These are phyloP conservation scores for Podiceps cristatus DNA, from an alignment of 2,113 vertebrate genomes.

Conservation along the genomic window DNA sequence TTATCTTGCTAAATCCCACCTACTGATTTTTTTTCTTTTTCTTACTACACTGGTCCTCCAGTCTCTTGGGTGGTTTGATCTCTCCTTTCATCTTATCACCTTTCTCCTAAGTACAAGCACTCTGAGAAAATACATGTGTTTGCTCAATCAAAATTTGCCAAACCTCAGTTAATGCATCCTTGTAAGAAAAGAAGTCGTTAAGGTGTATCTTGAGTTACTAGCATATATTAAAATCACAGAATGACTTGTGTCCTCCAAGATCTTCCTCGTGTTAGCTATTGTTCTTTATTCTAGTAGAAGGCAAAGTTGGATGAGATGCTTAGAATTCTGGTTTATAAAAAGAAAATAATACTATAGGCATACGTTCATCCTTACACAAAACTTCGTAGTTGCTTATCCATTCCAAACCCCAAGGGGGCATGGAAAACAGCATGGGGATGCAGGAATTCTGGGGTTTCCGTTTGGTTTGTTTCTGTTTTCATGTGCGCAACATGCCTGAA, in stretches of 20 bases:
- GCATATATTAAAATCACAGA: not conserved
- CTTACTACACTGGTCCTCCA: not conserved
- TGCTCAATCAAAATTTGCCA: not conserved
- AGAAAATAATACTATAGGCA: not conserved
- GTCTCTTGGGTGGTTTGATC: not conserved
- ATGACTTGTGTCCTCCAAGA: not conserved
- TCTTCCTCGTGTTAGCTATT: not conserved
- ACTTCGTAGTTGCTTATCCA: not conserved
- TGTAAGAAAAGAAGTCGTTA: not conserved
- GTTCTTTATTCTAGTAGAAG: not conserved
- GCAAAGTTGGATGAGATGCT: not conserved
- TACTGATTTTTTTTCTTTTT: not conserved
- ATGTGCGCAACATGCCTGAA: not conserved
- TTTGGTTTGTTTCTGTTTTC: not conserved
- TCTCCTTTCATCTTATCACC: not conserved
- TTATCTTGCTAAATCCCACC: not conserved
- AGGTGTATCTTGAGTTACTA: not conserved
- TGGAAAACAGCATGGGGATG: not conserved
- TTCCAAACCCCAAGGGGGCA: not conserved
- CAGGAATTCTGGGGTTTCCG: not conserved
- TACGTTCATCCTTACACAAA: not conserved
- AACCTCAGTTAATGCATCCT: not conserved
- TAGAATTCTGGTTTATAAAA: not conserved
- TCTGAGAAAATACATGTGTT: not conserved
- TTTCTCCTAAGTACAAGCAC: not conserved